Conservation (phyloP, 2,888 invertebrate genomes). For the Plagodis pulveraria region DNA sequence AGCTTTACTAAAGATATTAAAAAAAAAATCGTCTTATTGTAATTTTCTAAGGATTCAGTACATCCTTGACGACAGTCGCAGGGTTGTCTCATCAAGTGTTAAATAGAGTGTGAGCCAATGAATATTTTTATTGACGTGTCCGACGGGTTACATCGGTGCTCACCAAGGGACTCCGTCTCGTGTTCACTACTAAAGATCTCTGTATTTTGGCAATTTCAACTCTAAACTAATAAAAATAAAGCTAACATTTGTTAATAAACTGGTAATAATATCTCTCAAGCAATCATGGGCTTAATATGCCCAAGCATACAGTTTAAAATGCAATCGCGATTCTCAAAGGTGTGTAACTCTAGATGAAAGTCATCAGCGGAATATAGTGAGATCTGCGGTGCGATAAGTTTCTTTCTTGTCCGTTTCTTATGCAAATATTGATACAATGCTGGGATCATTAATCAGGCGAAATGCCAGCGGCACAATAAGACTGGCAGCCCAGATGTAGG, state of each 20-base stretch:
- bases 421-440: slow-evolving; percentile 83
- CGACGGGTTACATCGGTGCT: slow-evolving; percentile 63
- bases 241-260: slow-evolving; percentile 36
- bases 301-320: slow-evolving; percentile 47
- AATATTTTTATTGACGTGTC: slow-evolving; percentile 83
- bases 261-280: slow-evolving; percentile 16
- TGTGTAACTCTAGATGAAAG: slow-evolving; percentile 60
- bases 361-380: slow-evolving; percentile 60
- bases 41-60: not conserved
- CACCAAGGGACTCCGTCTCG: slow-evolving; percentile 48
- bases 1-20: not conserved
- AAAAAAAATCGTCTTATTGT: no score
- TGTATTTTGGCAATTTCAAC: slow-evolving; percentile 42
- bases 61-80: slow-evolving; percentile 61
- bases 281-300: slow-evolving; percentile 42
- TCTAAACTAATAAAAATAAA: slow-evolving; percentile 41
- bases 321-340: slow-evolving; percentile 13
- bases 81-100: slow-evolving; percentile 76
- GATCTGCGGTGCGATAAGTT: slow-evolving; percentile 75
- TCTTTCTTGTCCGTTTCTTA: slow-evolving; percentile 79
- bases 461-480: slow-evolving; percentile 64
- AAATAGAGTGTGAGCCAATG: slow-evolving; percentile 82
- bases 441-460: slow-evolving; percentile 78
- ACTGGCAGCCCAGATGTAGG: slow-evolving; percentile 51
- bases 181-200: slow-evolving; percentile 32